phyloP scores from a whole-genome alignment of 2,888 invertebrate species.

The Drosophila algonquin region DNA sequence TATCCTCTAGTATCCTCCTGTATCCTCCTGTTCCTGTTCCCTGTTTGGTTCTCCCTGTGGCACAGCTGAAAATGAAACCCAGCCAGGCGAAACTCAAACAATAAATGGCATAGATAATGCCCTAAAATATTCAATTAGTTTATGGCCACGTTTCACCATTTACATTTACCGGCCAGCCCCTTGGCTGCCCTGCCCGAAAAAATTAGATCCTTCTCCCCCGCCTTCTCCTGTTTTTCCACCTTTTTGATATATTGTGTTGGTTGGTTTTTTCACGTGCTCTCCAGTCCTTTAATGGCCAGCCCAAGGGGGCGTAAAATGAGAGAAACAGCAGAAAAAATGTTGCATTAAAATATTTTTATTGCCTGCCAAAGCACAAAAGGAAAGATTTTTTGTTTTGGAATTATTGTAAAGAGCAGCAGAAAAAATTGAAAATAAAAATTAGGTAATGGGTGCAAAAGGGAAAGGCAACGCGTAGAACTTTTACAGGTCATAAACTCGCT shows the following conservation, averaged over 20 bases:
- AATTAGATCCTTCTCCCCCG: constrained; percentile 52
- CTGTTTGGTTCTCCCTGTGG: background rate
- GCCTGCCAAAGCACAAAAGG: constrained; percentile 40
- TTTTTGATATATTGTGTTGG: constrained; percentile 47
- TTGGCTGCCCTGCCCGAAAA: constrained; percentile 35
- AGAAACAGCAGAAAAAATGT: constrained; percentile 49
- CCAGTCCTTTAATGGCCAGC: constrained; percentile 67
- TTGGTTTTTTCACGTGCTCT: constrained; percentile 48
- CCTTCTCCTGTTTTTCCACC: constrained; percentile 48
- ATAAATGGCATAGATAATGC: constrained; percentile 78
- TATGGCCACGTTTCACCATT: constrained; percentile 67
- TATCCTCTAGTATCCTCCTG: background rate
- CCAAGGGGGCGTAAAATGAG: constrained; percentile 38
- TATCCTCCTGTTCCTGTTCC: background rate
- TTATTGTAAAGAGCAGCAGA: constrained; percentile 50
- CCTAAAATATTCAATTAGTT: constrained; percentile 77
- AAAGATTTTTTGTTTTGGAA: constrained; percentile 32
- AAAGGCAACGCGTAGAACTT: constrained; percentile 36
- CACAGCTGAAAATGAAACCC: constrained; percentile 72
- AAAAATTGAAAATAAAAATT: constrained; percentile 71
- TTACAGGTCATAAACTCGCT: constrained; percentile 60
- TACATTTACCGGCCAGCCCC: constrained; percentile 22
- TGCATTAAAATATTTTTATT: constrained; percentile 78
- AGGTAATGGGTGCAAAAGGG: constrained; percentile 55
- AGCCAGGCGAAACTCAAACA: constrained; percentile 75